Percentiles rank a stretch among this genome's conserved stretches.
Conservation (phyloP, 2,113 vertebrate species). For the Notechis scutatus region DNA sequence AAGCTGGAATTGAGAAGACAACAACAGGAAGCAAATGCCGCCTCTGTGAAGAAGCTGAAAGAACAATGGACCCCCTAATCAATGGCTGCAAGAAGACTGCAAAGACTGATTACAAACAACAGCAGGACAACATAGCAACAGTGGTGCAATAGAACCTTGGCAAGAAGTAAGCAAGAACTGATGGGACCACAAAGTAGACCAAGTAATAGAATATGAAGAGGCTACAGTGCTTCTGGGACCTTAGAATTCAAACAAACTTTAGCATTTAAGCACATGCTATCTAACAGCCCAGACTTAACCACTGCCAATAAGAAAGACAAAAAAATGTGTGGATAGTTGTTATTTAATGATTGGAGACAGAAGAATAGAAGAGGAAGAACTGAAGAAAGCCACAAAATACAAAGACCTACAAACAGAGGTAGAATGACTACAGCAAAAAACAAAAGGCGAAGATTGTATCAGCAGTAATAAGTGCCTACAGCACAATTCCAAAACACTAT, state of each 20-base stretch:
- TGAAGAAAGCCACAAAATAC: neutral
- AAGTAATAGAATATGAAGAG: neutral
- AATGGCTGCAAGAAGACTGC: neutral
- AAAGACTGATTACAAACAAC: neutral
- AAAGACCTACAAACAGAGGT: neutral
- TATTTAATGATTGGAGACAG: too few species aligned
- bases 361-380: neutral
- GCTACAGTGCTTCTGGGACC: neutral
- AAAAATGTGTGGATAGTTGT: neutral
- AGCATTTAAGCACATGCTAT: neutral
- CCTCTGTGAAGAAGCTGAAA: neutral
- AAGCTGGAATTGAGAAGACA: neutral
- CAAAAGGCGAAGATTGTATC: neutral
- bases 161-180: neutral
- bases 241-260: neutral
- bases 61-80: neutral
- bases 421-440: neutral
- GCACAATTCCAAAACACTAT: neutral
- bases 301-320: too few species aligned
- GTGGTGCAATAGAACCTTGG: neutral
- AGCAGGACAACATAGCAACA: neutral
- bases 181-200: neutral
- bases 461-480: neutral
- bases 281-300: neutral
- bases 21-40: neutral